phyloP scores from a whole-genome alignment of 1,140 invertebrate species.

The Drosophila littoralis region DNA sequence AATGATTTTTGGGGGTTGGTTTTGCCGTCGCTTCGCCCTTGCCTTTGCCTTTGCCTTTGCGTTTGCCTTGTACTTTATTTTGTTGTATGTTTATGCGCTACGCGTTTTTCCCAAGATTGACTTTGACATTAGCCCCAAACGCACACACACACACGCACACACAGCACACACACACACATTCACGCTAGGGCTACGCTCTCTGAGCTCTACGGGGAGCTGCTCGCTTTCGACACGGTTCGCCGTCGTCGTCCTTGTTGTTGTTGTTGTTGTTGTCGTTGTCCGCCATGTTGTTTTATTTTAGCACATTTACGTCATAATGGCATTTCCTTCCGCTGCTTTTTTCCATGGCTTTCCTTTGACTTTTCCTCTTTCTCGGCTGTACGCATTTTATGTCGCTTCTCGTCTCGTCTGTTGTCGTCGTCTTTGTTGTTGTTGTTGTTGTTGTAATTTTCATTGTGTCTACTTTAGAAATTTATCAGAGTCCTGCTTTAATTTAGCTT shows the following conservation, averaged over 20 bases:
- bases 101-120: conserved; percentile 83
- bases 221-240: conserved; percentile 74
- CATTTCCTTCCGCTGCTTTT: conserved; percentile 75
- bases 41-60: conserved; percentile 50
- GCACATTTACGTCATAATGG: conserved; percentile 83
- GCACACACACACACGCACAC: conserved; percentile 52
- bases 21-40: conserved; percentile 42
- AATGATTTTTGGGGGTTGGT: conserved; percentile 65
- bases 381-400: conserved; percentile 53
- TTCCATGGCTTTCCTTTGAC: conserved; percentile 59
- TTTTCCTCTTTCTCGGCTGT: conserved; percentile 60
- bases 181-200: conserved; percentile 33
- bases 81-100: conserved; percentile 80
- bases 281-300: conserved; percentile 83
- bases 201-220: conserved; percentile 43
- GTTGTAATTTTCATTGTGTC: conserved; percentile 75
- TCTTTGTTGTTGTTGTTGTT: conserved; percentile 12
- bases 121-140: conserved; percentile 80
- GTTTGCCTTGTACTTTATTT: conserved; percentile 61
- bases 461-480: conserved; percentile 73
- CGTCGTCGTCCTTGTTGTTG: conserved; percentile 48
- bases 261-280: conserved; percentile 65
- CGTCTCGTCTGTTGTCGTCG: background rate
- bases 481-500: conserved; percentile 74
- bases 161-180: conserved; percentile 21